Evolutionary conservation across 2,113 vertebrate genomes (phyloP).

Genomic region (Paracanthobrama guichenoti): DNA sequence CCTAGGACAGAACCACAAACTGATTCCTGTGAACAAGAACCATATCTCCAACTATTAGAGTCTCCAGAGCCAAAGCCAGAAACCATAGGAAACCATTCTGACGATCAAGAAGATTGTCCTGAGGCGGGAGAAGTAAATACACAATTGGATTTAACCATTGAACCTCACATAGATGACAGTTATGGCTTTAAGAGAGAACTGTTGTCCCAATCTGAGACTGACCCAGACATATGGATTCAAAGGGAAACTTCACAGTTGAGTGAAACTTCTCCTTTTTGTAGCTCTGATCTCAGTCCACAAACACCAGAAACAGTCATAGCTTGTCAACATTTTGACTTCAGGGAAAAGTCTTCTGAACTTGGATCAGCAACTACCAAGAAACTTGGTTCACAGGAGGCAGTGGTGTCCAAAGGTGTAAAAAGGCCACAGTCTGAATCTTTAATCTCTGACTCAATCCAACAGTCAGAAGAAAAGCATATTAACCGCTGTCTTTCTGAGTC

Average conservation of each 20-base stretch:
- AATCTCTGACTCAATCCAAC: background rate
- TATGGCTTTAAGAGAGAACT: background rate
- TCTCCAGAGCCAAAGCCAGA: background rate
- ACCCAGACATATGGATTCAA: conserved; percentile 38
- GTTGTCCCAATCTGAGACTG: background rate
- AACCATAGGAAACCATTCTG: background rate
- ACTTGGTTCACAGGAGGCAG: background rate
- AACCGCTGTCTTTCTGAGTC: conserved; percentile 28
- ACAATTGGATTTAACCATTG: background rate
- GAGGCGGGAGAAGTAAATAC: background rate
- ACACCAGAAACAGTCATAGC: conserved; percentile 58
- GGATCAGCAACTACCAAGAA: conserved; percentile 14
- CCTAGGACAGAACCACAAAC: background rate
- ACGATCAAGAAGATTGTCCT: background rate
- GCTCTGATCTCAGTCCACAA: conserved; percentile 60
- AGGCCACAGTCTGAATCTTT: conserved; percentile 38
- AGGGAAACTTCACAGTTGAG: conserved; percentile 39
- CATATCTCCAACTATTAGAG: conserved; percentile 12
- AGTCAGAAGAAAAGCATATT: background rate
- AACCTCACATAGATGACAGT: background rate
- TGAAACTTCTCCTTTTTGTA: conserved; percentile 57
- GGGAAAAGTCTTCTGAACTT: conserved; percentile 48
- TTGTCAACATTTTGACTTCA: conserved; percentile 65
- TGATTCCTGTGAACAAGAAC: conserved; percentile 33
- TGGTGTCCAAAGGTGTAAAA: background rate